Percentiles rank a stretch among this genome's conserved stretches.
Conservation (phyloP, 2,888 invertebrate genomes). For the Heliconius charithonia region DNA sequence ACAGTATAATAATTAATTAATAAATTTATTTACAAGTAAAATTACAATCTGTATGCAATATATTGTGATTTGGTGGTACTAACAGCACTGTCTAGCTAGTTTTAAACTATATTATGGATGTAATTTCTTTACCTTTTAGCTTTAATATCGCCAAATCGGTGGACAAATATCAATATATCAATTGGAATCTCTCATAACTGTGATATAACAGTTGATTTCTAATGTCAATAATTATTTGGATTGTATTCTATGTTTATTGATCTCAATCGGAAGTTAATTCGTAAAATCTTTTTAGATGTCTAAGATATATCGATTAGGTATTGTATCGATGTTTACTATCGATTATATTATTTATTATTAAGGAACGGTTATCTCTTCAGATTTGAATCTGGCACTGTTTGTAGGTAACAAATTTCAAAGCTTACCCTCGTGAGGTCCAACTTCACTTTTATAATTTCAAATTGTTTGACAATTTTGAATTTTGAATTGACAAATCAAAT, state of each 20-base stretch:
- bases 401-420: constrained; percentile 17
- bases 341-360: constrained; percentile 29
- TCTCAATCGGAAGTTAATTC: constrained; percentile 19
- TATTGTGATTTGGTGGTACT: constrained; percentile 27
- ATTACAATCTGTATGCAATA: constrained; percentile 5
- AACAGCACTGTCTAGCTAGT: constrained; percentile 23
- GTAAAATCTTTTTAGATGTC: constrained; percentile 17
- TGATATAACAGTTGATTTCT: constrained; percentile 55
- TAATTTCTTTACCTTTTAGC: constrained; percentile 5
- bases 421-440: constrained; percentile 11
- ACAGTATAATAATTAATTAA: background rate
- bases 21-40: background rate
- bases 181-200: constrained; percentile 58
- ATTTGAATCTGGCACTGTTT: constrained; percentile 21
- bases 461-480: too few species aligned
- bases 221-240: constrained; percentile 16
- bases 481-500: background rate
- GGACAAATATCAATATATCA: constrained; percentile 34
- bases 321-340: constrained; percentile 33
- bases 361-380: constrained; percentile 11
- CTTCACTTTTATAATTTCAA: background rate
- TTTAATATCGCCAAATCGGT: constrained; percentile 2
- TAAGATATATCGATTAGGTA: constrained; percentile 34
- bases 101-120: background rate
- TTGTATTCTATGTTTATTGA: constrained; percentile 6